Evolutionary conservation across 2,797 vertebrate genomes (phyloP), one percentile per base, ranked within the genome.

Genomic region (Luscinia megarhynchos): DNA sequence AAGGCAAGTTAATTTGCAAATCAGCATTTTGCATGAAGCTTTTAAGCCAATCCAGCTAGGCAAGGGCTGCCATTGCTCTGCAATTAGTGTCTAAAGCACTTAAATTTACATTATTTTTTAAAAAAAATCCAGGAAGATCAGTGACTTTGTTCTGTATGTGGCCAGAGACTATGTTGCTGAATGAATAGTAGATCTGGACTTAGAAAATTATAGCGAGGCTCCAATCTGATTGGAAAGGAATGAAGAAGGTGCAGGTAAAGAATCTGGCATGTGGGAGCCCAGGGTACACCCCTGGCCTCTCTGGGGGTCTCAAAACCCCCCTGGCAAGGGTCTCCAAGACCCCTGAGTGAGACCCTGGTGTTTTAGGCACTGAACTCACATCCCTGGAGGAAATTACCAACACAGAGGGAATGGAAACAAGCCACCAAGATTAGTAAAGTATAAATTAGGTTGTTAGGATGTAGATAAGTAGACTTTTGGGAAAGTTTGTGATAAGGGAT

Each of bases 1-100:
- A 78, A 89, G 59, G 41, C 48, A 63, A 54, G 57, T 59, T 86
- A 69, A 84, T 94, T 95, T 96, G 85, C 76, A 96, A 96, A 94
- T 51, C 69, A 76, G 46, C 34, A 63, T 86, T 91, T 51, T 75
- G n/a, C 62, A 54, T 45, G 61, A 78, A 66, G 79, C 79, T 68
- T 84, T 90, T 82, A 58, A 89, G 57, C 66, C 88, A 89, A 46
- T 83, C 48, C 73, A n/a, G 62, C 70, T 36, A 68, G 3, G 32
- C 38, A 59, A 48, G 61, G 38, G 59, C 46, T 72, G 26, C 59
- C 77, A 55, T 87, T 81, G 81, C n/a, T 74, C 53, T 63, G 46
- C 34, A 83, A 74, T 89, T 74, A 87, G 41, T 51, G 67, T 82
- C 73, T 80, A 67, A 87, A 90, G 32, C 53, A 50, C 46, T 92